phyloP scores from a whole-genome alignment of 2,797 vertebrate species.

The Gymnothorax javanicus region DNA sequence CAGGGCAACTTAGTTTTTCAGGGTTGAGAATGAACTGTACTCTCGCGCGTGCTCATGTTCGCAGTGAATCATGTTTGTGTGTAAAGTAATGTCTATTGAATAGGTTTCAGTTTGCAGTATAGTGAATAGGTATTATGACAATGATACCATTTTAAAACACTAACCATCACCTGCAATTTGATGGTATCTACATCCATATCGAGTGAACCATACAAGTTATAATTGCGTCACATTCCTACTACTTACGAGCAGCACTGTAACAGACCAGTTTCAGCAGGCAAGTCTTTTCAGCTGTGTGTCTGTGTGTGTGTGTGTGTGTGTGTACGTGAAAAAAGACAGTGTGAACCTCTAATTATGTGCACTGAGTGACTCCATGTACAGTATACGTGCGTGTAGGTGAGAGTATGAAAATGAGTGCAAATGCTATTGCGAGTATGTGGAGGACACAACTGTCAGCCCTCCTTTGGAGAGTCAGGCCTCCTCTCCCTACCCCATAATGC shows the following conservation, averaged over 20 bases:
- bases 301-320: not conserved
- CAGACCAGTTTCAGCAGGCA: not conserved
- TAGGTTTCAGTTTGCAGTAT: not conserved
- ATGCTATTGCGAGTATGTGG: not conserved
- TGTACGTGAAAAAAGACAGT: not conserved
- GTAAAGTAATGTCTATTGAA: not conserved
- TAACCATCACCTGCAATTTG: no score
- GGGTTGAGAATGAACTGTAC: slow-evolving; percentile 18
- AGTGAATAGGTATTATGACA: no score
- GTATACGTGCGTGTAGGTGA: not conserved
- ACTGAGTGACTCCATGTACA: not conserved
- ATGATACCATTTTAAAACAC: no score
- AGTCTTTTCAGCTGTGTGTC: not conserved
- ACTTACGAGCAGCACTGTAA: not conserved
- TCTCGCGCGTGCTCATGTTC: not conserved
- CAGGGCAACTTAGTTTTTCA: slow-evolving; percentile 1
- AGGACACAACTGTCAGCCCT: not conserved
- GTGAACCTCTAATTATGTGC: not conserved
- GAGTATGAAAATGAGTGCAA: not conserved
- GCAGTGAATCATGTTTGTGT: not conserved
- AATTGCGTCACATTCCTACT: no score
- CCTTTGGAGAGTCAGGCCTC: not conserved
- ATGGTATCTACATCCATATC: no score
- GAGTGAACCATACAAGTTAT: no score
- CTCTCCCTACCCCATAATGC: slow-evolving; percentile 17